A percentile compares a stretch with the other conserved stretches of the same genome.
Evolutionary conservation across 2,113 vertebrate genomes (phyloP).

Genomic region (Genyomyrus donnyi): DNA sequence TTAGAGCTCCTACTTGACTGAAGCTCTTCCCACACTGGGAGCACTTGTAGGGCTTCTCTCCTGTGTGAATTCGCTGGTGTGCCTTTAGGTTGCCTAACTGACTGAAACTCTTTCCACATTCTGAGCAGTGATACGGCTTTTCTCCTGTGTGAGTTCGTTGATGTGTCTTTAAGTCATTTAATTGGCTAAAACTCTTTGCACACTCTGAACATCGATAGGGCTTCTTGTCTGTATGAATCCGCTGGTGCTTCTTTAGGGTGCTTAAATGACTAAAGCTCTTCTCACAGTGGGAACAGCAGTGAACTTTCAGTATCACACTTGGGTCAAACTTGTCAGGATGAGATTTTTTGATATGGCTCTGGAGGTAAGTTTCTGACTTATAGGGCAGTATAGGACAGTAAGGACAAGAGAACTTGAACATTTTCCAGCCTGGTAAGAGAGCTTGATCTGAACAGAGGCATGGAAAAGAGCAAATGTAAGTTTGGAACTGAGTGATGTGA

Average conservation of each 20-base stretch:
- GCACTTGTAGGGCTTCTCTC: neutral
- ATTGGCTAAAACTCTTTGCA: neutral
- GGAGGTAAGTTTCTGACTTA: neutral
- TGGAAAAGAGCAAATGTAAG: neutral
- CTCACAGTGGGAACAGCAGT: neutral
- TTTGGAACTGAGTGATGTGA: neutral
- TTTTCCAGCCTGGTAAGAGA: neutral
- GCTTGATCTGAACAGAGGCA: neutral
- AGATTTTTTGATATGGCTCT: neutral
- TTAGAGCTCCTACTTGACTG: neutral
- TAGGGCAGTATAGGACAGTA: neutral
- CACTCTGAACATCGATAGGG: neutral
- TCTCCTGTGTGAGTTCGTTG: neutral
- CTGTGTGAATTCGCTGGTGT: neutral
- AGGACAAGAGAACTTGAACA: neutral
- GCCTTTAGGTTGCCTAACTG: neutral
- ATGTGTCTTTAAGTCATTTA: neutral
- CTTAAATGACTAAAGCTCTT: neutral
- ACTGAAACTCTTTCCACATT: neutral
- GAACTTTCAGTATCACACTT: neutral
- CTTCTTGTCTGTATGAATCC: neutral
- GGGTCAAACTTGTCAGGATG: neutral
- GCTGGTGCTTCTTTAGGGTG: neutral
- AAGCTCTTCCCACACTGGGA: neutral
- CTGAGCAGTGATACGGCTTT: neutral